Evolutionary conservation across 1,140 invertebrate species (phyloP).

Genomic region (Nasonia longicornis): DNA sequence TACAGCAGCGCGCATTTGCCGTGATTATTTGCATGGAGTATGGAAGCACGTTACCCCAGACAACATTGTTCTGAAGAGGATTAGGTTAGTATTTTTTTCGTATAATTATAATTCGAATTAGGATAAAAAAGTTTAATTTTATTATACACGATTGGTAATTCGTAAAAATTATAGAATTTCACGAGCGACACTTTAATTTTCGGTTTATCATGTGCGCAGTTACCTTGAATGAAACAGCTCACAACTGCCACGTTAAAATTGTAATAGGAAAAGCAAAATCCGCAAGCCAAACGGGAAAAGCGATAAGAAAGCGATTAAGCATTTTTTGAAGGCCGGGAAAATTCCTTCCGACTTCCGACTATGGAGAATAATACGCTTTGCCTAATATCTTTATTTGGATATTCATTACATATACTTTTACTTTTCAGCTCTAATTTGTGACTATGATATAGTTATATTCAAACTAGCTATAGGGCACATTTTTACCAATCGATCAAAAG

Average conservation of each 20-base stretch:
- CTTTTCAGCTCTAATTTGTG: no score
- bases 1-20: conserved; percentile 86
- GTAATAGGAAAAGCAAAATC: neutral
- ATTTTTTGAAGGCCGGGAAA: neutral
- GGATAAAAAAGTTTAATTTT: no score
- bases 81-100: conserved; percentile 71
- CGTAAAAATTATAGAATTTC: no score
- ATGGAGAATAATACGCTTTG: neutral
- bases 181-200: neutral
- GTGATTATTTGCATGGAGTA: conserved; percentile 86
- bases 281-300: neutral
- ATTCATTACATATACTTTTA: neutral
- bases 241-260: neutral
- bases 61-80: conserved; percentile 82
- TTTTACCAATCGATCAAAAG: no score
- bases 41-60: conserved; percentile 85
- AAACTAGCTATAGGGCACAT: no score
- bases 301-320: neutral
- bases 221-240: neutral
- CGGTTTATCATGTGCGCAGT: neutral
- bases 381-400: neutral
- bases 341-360: neutral
- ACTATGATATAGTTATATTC: no score
- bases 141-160: no score
- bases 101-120: neutral